Evolutionary conservation across 2,113 vertebrate genomes (phyloP).

Genomic region (Parus major): DNA sequence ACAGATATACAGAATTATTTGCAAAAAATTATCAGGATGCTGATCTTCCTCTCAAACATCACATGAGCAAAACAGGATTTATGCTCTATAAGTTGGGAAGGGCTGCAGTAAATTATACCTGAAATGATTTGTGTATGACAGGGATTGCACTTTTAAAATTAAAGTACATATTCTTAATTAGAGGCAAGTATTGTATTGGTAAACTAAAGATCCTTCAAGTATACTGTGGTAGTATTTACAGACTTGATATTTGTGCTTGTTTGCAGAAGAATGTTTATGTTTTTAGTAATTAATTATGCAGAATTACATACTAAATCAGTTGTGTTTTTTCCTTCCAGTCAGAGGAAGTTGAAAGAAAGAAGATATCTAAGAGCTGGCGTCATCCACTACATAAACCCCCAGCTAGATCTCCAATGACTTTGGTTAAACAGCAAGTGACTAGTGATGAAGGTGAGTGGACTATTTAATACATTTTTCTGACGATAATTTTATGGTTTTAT

Average conservation of each 20-base stretch:
- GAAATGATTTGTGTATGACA: not conserved
- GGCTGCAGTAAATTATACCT: not conserved
- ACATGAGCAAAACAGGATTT: not conserved
- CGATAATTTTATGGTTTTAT: not conserved
- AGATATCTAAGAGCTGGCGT: slow-evolving; percentile 76
- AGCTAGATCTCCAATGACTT: slow-evolving; percentile 85
- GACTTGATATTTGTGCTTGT: not conserved
- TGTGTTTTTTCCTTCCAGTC: slow-evolving; percentile 7
- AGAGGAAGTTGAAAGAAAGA: slow-evolving; percentile 53
- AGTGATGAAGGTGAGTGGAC: slow-evolving; percentile 87
- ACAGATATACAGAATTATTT: not conserved
- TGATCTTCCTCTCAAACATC: not conserved
- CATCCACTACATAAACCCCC: slow-evolving; percentile 82
- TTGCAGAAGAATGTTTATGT: not conserved
- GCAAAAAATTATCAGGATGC: not conserved
- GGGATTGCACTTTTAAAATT: not conserved
- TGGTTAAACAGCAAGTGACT: slow-evolving; percentile 87
- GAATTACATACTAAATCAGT: not conserved
- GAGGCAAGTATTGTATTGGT: not conserved
- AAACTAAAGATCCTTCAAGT: not conserved
- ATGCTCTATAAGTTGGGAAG: not conserved
- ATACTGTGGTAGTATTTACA: not conserved
- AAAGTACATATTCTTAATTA: not conserved
- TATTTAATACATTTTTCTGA: not conserved
- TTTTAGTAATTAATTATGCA: not conserved